These are phyloP conservation scores for Chaetodon auriga DNA, from an alignment of 2,113 vertebrate species.

Conservation along the genomic window DNA sequence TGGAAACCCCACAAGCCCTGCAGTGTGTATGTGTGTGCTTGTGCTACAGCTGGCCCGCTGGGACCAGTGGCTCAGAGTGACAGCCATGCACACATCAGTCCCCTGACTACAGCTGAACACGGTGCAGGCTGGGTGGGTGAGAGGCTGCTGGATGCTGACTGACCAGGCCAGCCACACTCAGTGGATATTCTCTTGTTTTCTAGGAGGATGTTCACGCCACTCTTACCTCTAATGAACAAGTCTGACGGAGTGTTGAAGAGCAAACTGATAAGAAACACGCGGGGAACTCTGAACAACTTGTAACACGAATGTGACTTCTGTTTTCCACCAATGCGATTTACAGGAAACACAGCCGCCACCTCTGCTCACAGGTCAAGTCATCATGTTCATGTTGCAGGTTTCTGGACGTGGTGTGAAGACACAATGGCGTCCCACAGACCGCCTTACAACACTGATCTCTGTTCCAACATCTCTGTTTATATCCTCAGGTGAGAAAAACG, in stretches of 20 bases:
- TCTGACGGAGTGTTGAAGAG: not conserved
- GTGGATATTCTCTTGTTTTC: not conserved
- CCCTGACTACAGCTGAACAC: slow-evolving; percentile 55
- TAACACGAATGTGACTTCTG: not conserved
- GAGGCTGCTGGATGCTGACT: slow-evolving; percentile 43
- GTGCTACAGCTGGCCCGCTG: slow-evolving; percentile 75
- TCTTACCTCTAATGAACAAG: not conserved
- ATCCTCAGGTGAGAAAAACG: slow-evolving; percentile 88
- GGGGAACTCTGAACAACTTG: slow-evolving; percentile 7
- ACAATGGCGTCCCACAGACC: slow-evolving; percentile 9
- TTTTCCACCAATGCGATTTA: not conserved
- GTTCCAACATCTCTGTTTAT: slow-evolving; percentile 84
- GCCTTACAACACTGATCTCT: slow-evolving; percentile 71
- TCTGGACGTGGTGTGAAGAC: slow-evolving; percentile 30
- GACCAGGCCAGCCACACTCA: slow-evolving; percentile 5
- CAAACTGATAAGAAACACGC: not conserved
- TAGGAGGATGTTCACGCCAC: not conserved
- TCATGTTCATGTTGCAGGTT: slow-evolving; percentile 15
- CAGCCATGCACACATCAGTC: slow-evolving; percentile 69
- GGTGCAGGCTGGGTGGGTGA: slow-evolving; percentile 35
- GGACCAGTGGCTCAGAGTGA: slow-evolving; percentile 77
- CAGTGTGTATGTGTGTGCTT: slow-evolving; percentile 77
- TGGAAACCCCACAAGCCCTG: slow-evolving; percentile 81
- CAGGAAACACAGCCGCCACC: not conserved
- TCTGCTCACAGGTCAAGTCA: slow-evolving; percentile 11